Percentiles rank a stretch among this genome's conserved stretches.
Conservation (phyloP, 2,888 invertebrate species). For the Callyntrura sp. region DNA sequence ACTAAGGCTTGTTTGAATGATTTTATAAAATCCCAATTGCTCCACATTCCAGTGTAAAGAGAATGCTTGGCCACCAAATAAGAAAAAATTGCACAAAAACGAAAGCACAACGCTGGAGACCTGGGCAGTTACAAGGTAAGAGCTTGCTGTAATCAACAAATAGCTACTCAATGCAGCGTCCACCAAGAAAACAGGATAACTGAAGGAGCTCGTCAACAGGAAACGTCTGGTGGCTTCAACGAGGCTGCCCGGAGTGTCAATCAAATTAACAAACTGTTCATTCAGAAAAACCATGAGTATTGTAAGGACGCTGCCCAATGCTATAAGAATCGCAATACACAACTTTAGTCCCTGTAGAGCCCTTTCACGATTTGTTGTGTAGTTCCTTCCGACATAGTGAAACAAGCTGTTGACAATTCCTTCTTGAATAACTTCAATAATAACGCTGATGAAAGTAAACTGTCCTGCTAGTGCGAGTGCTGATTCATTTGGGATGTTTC, state of each 20-base stretch:
- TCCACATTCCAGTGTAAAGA: conserved; percentile 78
- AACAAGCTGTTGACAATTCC: conserved; percentile 80
- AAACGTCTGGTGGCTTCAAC: conserved; percentile 75
- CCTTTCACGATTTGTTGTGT: conserved; percentile 65
- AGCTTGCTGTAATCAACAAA: conserved; percentile 77
- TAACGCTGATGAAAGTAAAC: conserved; percentile 75
- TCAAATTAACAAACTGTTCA: conserved; percentile 74
- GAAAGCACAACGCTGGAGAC: conserved; percentile 66
- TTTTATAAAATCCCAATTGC: conserved; percentile 78
- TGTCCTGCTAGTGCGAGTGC: conserved; percentile 78
- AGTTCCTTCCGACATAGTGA: conserved; percentile 77
- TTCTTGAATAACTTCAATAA: conserved; percentile 80
- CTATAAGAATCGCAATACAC: conserved; percentile 64
- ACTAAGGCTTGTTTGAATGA: conserved; percentile 65
- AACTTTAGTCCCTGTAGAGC: conserved; percentile 77
- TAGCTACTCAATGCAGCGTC: conserved; percentile 73
- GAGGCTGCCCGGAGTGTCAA: conserved; percentile 77
- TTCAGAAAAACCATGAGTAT: conserved; percentile 65
- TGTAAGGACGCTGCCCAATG: conserved; percentile 66
- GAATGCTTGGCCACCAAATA: conserved; percentile 75
- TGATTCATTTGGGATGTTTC: conserved; percentile 79
- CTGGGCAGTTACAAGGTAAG: conserved; percentile 70
- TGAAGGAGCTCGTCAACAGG: conserved; percentile 78
- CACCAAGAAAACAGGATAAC: conserved; percentile 73
- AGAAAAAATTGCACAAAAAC: conserved; percentile 74